Evolutionary conservation across 1,140 invertebrate genomes (phyloP).

Genomic region (Triops longicaudatus): DNA sequence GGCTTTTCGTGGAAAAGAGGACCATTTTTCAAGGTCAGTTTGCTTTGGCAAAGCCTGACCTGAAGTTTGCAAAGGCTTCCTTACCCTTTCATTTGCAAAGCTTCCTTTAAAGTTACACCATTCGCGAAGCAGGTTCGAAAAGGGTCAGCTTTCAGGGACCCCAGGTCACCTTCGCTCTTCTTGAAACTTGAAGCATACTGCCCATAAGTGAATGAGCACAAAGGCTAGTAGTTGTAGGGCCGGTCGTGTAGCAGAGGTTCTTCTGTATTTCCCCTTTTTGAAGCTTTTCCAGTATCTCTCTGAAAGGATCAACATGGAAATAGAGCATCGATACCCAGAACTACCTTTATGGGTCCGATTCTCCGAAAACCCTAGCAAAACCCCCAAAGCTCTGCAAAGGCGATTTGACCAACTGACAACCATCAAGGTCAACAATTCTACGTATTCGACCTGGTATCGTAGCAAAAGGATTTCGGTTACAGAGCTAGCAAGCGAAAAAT

Average conservation of each 20-base stretch:
- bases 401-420: background rate
- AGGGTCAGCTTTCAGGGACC: background rate
- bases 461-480: background rate
- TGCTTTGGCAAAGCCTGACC: background rate
- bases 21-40: too few relatives aligned
- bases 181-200: background rate
- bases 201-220: background rate
- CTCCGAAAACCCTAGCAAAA: background rate
- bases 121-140: background rate
- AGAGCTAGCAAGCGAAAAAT: background rate
- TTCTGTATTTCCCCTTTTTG: background rate
- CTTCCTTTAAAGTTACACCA: background rate
- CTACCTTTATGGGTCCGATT: background rate
- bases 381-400: background rate
- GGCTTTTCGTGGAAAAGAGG: too few relatives aligned
- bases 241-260: background rate
- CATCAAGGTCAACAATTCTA: background rate
- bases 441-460: background rate
- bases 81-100: background rate
- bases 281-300: background rate
- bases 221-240: background rate
- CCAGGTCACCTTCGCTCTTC: background rate
- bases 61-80: background rate
- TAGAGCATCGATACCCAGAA: slow-evolving; percentile 7
- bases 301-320: background rate